Base-by-base conservation (phyloP, 2,113 vertebrate species). In the Melanotaenia duboulayi region DNA sequence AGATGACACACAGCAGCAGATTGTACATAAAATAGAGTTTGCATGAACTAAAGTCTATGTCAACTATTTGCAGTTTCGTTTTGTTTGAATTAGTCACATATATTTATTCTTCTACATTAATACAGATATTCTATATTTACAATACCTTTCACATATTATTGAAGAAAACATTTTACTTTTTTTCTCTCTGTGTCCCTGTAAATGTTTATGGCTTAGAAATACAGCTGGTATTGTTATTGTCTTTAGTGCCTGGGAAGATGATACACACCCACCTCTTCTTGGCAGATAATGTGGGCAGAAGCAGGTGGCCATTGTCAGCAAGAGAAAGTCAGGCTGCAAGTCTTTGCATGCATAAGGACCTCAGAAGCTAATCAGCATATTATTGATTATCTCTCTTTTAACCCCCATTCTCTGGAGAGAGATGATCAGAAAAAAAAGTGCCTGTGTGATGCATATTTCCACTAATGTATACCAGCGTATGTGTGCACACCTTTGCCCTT, bases 271-370 rank as follows among this genome's bases (percentile, higher is more conserved):
- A 64, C 59, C 60, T 66, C 68, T 16, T 74, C 49, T 49, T 25
- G 7, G 65, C 65, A 37, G 74, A 23, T 59, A 37, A 35, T 61
- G 65, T 1, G 25, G 71, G 67, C 65, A 51, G 79, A 78, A 86
- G 71, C 81, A 81, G 83, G 48, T 79, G 82, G 52, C 52, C 23
- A 55, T 72, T 80, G 71, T 37, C 52, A 61, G 62, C 71, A 46
- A 46, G 61, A 68, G 64, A 35, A 72, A 78, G 87, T 81, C 83
- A 44, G 48, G 50, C 50, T 40, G 23, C 37, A 70, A 64, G 82
- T 87, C 85, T 84, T 77, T 84, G 68, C 67, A 78, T 46, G 65
- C 75, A 79, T 64, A 65, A 75, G 59, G 66, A 82, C 49, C 64
- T 4, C 23, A 51, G 61, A 65, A 14, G 69, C 62, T 74, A 83